phyloP scores from a whole-genome alignment of 1,140 invertebrate genomes.

The Venturia canescens region DNA sequence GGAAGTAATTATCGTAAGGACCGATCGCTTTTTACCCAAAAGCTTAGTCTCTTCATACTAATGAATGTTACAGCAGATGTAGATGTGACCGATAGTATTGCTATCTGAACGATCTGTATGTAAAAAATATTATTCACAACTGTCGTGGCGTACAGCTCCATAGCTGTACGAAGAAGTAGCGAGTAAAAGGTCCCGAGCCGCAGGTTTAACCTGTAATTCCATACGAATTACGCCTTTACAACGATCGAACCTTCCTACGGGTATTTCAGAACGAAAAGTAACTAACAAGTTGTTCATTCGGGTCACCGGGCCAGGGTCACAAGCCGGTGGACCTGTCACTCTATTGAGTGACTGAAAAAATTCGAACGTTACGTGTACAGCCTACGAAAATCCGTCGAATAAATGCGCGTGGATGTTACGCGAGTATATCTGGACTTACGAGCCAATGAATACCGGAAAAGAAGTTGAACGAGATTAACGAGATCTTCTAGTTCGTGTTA shows the following conservation, averaged over 20 bases:
- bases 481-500: constrained; percentile 26
- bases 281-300: constrained; percentile 27
- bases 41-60: constrained; percentile 5
- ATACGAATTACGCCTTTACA: not conserved
- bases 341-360: not conserved
- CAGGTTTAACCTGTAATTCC: not conserved
- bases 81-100: not conserved
- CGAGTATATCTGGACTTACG: not conserved
- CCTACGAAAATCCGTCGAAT: not conserved
- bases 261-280: constrained; percentile 26
- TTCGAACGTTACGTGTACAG: not conserved
- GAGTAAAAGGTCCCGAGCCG: not conserved
- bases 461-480: constrained; percentile 15
- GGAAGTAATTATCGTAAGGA: constrained; percentile 32
- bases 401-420: not conserved
- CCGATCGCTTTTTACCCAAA: constrained; percentile 2
- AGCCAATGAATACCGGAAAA: constrained; percentile 5
- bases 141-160: not conserved
- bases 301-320: constrained; percentile 28
- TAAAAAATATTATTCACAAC: constrained; percentile 11
- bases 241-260: not conserved
- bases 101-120: constrained; percentile 4
- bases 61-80: constrained; percentile 7
- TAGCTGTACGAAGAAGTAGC: not conserved
- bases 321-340: constrained; percentile 43